Evolutionary conservation across 2,888 invertebrate genomes (phyloP).

Genomic region (Pyrocoelia pectoralis): DNA sequence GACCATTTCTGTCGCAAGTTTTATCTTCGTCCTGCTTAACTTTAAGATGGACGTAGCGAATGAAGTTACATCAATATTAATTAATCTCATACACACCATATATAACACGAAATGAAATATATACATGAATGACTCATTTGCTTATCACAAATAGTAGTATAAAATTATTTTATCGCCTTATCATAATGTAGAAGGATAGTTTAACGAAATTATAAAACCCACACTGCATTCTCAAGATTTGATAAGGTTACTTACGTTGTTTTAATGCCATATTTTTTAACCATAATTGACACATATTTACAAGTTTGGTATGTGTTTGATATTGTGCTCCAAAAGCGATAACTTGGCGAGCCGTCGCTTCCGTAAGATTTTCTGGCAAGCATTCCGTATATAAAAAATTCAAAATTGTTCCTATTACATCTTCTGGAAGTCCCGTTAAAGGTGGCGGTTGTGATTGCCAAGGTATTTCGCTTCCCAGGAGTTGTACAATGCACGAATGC

Average conservation of each 20-base stretch:
- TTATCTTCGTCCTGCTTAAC: too few relatives aligned
- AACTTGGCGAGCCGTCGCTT: conserved; percentile 66
- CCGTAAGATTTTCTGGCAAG: conserved; percentile 66
- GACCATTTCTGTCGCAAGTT: too few relatives aligned
- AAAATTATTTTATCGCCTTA: too few relatives aligned
- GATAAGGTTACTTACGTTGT: conserved; percentile 72
- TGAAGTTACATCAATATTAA: too few relatives aligned
- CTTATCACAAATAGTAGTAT: too few relatives aligned
- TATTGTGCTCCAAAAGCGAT: conserved; percentile 63
- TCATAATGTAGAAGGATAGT: too few relatives aligned
- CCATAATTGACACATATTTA: conserved; percentile 67
- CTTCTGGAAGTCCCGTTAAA: conserved; percentile 66
- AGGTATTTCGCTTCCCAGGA: conserved; percentile 66
- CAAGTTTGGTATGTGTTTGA: conserved; percentile 65
- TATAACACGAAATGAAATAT: too few relatives aligned
- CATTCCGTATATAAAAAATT: conserved; percentile 73
- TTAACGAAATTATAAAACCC: too few relatives aligned
- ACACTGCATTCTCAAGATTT: too few relatives aligned
- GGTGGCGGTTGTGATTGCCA: conserved; percentile 65
- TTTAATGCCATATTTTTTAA: conserved; percentile 69
- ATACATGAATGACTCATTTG: too few relatives aligned
- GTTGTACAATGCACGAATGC: conserved; percentile 66
- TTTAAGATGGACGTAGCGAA: too few relatives aligned
- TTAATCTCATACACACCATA: too few relatives aligned
- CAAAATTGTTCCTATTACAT: conserved; percentile 68